phyloP scores from a whole-genome alignment of 1,140 invertebrate genomes.

The Galendromus occidentalis region DNA sequence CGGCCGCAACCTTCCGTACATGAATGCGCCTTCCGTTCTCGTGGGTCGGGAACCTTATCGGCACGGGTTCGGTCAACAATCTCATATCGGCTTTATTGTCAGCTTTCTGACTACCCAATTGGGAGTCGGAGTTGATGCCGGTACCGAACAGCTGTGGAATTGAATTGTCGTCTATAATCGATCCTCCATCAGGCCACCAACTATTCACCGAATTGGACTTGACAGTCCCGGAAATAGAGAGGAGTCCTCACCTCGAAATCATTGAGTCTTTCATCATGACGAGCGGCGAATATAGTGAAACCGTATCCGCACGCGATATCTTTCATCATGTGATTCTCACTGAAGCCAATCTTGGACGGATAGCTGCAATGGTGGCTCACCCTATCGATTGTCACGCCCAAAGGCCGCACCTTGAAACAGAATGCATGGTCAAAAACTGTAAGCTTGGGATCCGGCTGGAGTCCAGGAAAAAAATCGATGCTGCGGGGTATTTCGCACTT shows the following conservation, averaged over 20 bases:
- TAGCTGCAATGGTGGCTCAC: conserved; percentile 4
- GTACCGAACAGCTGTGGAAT: conserved; percentile 48
- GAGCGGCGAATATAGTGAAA: conserved; percentile 59
- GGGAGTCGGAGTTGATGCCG: conserved; percentile 78
- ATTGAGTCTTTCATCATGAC: conserved; percentile 35
- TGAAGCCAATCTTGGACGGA: conserved; percentile 13
- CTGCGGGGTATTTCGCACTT: too few species aligned
- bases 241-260: conserved; percentile 19
- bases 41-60: not conserved
- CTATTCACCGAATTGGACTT: not conserved
- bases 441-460: too few species aligned
- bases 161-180: not conserved
- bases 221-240: not conserved
- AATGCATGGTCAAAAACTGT: too few species aligned
- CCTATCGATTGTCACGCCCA: too few species aligned
- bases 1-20: conserved; percentile 49
- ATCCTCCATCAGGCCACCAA: not conserved
- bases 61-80: not conserved
- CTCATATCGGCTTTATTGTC: not conserved
- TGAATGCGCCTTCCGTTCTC: conserved; percentile 48
- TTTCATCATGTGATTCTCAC: conserved; percentile 31
- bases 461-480: too few species aligned
- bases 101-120: conserved; percentile 44
- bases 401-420: too few species aligned
- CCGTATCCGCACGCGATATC: conserved; percentile 70